Evolutionary conservation across 2,888 invertebrate species (phyloP).

Genomic region (Cosmia pyralina): DNA sequence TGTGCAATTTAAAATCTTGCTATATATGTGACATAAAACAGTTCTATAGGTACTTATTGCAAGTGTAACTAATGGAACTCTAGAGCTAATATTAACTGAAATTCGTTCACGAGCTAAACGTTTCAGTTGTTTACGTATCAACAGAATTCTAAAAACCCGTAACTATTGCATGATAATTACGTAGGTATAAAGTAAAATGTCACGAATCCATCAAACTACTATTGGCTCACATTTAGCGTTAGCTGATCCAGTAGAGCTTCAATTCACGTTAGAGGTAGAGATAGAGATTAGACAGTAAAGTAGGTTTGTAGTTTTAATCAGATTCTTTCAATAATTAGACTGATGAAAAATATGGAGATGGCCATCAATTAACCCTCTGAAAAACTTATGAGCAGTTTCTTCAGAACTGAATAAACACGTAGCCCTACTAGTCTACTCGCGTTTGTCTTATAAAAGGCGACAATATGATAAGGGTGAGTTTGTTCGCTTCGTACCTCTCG

Average conservation of each 20-base stretch:
- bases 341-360: neutral
- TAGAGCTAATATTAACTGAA: conserved; percentile 36
- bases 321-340: neutral
- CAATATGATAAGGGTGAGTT: conserved; percentile 82
- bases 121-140: conserved; percentile 6
- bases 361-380: neutral
- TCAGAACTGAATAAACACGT: neutral
- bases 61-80: conserved; percentile 44
- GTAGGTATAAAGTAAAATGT: neutral
- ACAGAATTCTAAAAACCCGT: conserved; percentile 15
- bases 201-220: conserved; percentile 26
- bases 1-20: conserved; percentile 50
- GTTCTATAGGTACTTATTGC: conserved; percentile 22
- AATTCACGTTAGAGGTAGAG: conserved; percentile 31
- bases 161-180: neutral
- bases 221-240: conserved; percentile 31
- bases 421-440: conserved; percentile 73
- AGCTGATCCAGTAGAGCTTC: conserved; percentile 37
- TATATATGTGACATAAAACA: conserved; percentile 38
- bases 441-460: conserved; percentile 83
- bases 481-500: conserved; percentile 92
- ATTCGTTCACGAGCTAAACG: conserved; percentile 12
- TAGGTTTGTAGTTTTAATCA: neutral
- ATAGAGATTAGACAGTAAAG: conserved; percentile 4
- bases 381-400: neutral